phyloP scores from a whole-genome alignment of 2,888 invertebrate species.

The Sarcophaga carnaria region DNA sequence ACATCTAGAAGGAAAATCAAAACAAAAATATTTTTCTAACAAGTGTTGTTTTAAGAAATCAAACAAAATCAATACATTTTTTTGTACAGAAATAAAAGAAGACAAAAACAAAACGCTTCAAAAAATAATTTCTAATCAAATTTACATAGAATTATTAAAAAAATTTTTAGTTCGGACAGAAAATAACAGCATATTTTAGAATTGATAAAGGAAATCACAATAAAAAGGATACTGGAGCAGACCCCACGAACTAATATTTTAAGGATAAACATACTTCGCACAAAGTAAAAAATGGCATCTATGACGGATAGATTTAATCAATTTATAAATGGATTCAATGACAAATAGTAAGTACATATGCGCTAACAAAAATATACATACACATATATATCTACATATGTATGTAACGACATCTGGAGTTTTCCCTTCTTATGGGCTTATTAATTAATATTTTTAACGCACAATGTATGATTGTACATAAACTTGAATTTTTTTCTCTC shows the following conservation, averaged over 20 bases:
- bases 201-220: not conserved
- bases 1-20: slow-evolving; percentile 31
- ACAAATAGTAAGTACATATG: slow-evolving; percentile 79
- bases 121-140: slow-evolving; percentile 43
- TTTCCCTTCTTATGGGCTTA: not conserved
- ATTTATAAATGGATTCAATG: slow-evolving; percentile 76
- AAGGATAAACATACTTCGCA: not conserved
- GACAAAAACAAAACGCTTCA: not conserved
- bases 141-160: slow-evolving; percentile 7
- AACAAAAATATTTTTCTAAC: not conserved
- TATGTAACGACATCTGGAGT: not conserved
- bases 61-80: not conserved
- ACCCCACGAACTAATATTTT: not conserved
- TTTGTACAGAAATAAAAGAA: not conserved
- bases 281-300: slow-evolving; percentile 29
- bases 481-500: too few relatives aligned
- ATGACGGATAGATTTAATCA: slow-evolving; percentile 74
- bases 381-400: not conserved
- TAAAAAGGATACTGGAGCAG: not conserved
- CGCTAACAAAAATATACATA: not conserved
- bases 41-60: slow-evolving; percentile 22
- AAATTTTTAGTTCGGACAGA: slow-evolving; percentile 12
- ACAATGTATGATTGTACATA: not conserved
- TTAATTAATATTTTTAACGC: not conserved
- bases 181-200: slow-evolving; percentile 3